Percentiles rank a stretch among this genome's conserved stretches.
These are phyloP conservation scores for Perca schrenkii DNA, from an alignment of 2,113 vertebrate species.

Conservation along the genomic window DNA sequence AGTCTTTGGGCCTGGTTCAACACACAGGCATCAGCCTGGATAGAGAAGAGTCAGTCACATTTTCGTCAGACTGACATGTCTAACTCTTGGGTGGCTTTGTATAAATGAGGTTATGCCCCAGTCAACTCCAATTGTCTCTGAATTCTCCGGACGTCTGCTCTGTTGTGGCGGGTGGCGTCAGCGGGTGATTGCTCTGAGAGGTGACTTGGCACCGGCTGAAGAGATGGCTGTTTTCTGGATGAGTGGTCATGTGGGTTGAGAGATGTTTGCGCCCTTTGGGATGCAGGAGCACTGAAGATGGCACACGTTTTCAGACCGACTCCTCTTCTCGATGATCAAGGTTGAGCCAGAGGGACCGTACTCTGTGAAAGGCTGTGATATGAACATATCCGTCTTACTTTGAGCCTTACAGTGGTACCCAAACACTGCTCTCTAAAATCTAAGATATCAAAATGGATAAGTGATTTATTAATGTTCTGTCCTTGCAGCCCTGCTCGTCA, in stretches of 20 bases:
- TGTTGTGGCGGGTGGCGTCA: slow-evolving; percentile 36
- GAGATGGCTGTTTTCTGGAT: slow-evolving; percentile 27
- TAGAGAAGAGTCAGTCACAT: neutral
- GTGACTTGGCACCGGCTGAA: slow-evolving; percentile 24
- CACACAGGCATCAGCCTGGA: too few relatives aligned
- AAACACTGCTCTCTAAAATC: slow-evolving; percentile 14
- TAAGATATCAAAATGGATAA: slow-evolving; percentile 13
- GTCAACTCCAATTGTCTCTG: slow-evolving; percentile 79
- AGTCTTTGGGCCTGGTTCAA: too few relatives aligned
- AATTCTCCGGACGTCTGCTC: slow-evolving; percentile 62
- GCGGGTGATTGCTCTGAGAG: slow-evolving; percentile 54
- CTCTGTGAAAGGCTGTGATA: slow-evolving; percentile 17
- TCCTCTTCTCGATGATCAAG: slow-evolving; percentile 50
- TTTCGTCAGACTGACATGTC: slow-evolving; percentile 71
- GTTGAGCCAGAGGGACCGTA: slow-evolving; percentile 41
- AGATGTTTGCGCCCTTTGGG: slow-evolving; percentile 38
- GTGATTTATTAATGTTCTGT: slow-evolving; percentile 22
- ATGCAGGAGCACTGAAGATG: slow-evolving; percentile 51
- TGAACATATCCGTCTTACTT: slow-evolving; percentile 37
- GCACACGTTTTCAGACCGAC: slow-evolving; percentile 28
- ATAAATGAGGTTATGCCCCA: slow-evolving; percentile 78
- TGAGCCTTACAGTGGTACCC: slow-evolving; percentile 19
- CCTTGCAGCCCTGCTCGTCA: neutral
- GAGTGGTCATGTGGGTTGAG: slow-evolving; percentile 41
- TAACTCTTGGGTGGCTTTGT: slow-evolving; percentile 73